A percentile compares a stretch with the other conserved stretches of the same genome.
phyloP scores from a whole-genome alignment of 2,888 invertebrate genomes.

The Amphipyra berbera region DNA sequence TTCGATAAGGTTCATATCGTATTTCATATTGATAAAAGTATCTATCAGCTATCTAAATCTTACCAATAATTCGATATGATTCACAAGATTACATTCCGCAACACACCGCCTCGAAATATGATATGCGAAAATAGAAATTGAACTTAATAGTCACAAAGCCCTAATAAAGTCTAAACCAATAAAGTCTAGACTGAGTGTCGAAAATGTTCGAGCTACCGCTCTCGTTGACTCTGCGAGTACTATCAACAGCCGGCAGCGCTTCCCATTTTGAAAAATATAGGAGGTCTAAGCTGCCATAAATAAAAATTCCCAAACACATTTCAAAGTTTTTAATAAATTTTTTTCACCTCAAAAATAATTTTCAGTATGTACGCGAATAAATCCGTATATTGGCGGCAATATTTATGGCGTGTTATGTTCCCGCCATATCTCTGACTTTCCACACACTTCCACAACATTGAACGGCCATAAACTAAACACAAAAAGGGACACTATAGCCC shows the following conservation, averaged over 20 bases:
- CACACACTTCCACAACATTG: constrained; percentile 86
- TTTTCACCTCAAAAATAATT: constrained; percentile 21
- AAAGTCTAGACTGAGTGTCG: constrained; percentile 40
- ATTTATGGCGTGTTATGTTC: constrained; percentile 80
- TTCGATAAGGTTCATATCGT: neutral
- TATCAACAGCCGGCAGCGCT: constrained; percentile 37
- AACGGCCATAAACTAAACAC: constrained; percentile 77
- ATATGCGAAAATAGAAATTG: neutral
- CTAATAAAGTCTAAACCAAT: constrained; percentile 27
- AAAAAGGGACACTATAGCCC: constrained; percentile 74
- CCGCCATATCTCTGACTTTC: constrained; percentile 78
- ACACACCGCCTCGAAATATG: neutral
- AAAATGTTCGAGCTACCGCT: constrained; percentile 4
- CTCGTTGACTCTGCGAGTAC: constrained; percentile 35
- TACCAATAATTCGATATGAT: neutral
- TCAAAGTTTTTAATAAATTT: constrained; percentile 48
- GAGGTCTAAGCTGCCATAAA: constrained; percentile 41
- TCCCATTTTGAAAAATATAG: constrained; percentile 23
- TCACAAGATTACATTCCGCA: too few relatives aligned
- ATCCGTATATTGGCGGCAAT: constrained; percentile 72
- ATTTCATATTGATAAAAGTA: neutral
- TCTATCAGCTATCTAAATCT: neutral
- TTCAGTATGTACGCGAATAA: constrained; percentile 54
- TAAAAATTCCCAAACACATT: constrained; percentile 38
- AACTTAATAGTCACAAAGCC: constrained; percentile 11